Base-by-base conservation (phyloP, 2,113 vertebrate species). In the Dermatemys mawii region DNA sequence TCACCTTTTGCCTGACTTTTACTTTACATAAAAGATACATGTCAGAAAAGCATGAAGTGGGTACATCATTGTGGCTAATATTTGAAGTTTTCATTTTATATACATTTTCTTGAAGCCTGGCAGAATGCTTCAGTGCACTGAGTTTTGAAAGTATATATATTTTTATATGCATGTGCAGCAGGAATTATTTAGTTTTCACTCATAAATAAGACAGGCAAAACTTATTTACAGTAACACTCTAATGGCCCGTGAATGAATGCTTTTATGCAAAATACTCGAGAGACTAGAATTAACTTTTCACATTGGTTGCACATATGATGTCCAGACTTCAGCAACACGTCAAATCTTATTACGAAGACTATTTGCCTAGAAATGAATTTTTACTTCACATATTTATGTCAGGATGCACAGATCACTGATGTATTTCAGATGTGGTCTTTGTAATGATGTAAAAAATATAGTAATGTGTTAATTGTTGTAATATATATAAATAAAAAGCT, bases 231-330 rank as follows among this genome's bases (percentile, higher is more conserved):
- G 94, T 97, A 96, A 97, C 97, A 98, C 98, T 98, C 98, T 98
- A 98, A 98, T 98, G 98, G 98, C 90, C 98, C 92, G 96, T 98
- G 96, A 97, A 95, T 98, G 98, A 98, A 97, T 97, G 98, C 97
- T 98, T 98, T 98, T 98, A 98, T 98, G 98, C 98, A 98, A 98
- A 98, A 95, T 90, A 96, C 93, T 96, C 51, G 50, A 92, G 95
- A 97, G 96, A 97, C 96, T 97, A 97, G 97, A 98, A 98, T 98
- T 98, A 98, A 96, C 97, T 98, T 98, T 98, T 98, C 98, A 98
- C 92, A 24, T 97, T 98, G 97, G 96, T 92, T 98, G 98, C 98
- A 97, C 98, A 98, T 97, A 98, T 97, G 97, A 97, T 98, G 97
- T 97, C 96, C 92, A 94, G 90, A 88, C 91, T 94, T 53, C 79